Evolutionary conservation across 2,113 vertebrate genomes (phyloP).

Genomic region (Lepisosteus oculatus): DNA sequence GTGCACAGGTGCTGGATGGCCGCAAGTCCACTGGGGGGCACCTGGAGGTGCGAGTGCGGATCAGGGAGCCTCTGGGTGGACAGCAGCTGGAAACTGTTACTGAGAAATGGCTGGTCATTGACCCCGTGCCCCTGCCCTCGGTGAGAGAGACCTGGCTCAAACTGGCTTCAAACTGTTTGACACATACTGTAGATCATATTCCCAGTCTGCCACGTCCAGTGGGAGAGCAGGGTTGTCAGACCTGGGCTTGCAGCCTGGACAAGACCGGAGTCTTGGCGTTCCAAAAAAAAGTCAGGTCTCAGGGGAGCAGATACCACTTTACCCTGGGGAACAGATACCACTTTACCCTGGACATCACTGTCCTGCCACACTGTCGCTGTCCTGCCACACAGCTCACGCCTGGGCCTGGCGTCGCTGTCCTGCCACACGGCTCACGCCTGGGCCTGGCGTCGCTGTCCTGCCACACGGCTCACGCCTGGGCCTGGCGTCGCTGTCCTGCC

Average conservation of each 20-base stretch:
- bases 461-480: too few relatives aligned
- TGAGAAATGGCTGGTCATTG: conserved; percentile 82
- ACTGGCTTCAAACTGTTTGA: neutral
- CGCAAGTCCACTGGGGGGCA: conserved; percentile 81
- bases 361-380: too few relatives aligned
- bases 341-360: neutral
- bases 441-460: too few relatives aligned
- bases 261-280: neutral
- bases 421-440: too few relatives aligned
- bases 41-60: conserved; percentile 78
- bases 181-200: neutral
- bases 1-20: conserved; percentile 74
- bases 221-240: neutral
- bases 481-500: too few relatives aligned
- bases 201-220: neutral
- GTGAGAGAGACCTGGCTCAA: conserved; percentile 37
- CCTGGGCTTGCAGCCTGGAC: neutral
- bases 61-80: conserved; percentile 77
- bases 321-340: too few relatives aligned
- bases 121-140: conserved; percentile 53
- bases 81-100: conserved; percentile 75
- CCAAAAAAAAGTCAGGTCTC: too few relatives aligned
- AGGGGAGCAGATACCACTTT: neutral
- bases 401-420: too few relatives aligned
- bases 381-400: too few relatives aligned